phyloP scores from a whole-genome alignment of 2,888 invertebrate genomes.

The Hyposoter didymator region DNA sequence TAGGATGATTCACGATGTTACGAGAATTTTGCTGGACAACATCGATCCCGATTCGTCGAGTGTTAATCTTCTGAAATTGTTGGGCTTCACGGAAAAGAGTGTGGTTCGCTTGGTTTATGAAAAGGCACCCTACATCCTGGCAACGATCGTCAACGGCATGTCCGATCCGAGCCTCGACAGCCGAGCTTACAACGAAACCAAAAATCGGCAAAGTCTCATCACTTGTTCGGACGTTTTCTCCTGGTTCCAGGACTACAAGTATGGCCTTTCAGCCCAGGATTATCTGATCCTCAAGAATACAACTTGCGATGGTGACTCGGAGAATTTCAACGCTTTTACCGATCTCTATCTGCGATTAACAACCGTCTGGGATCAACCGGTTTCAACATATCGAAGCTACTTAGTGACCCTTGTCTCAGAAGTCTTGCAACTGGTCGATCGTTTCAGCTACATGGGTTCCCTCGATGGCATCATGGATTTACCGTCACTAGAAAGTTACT shows the following conservation, averaged over 20 bases:
- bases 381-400: constrained; percentile 73
- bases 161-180: constrained; percentile 73
- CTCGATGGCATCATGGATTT: constrained; percentile 81
- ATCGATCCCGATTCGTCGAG: constrained; percentile 56
- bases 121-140: constrained; percentile 74
- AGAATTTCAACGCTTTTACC: constrained; percentile 77
- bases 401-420: constrained; percentile 69
- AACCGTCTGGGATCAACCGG: constrained; percentile 71
- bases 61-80: constrained; percentile 73
- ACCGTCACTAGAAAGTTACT: constrained; percentile 83
- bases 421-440: constrained; percentile 70
- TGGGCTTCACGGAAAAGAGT: constrained; percentile 76
- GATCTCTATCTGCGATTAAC: constrained; percentile 73
- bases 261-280: constrained; percentile 74
- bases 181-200: constrained; percentile 57
- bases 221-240: constrained; percentile 75
- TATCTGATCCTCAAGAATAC: constrained; percentile 75
- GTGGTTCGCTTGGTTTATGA: constrained; percentile 74
- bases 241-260: constrained; percentile 72
- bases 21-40: constrained; percentile 63
- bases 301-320: constrained; percentile 75
- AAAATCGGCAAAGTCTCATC: constrained; percentile 44
- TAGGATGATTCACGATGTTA: constrained; percentile 72
- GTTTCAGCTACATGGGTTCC: constrained; percentile 38
- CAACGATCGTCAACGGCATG: constrained; percentile 77